Evolutionary conservation across 2,888 invertebrate genomes (phyloP).

Genomic region (Thereva unica): DNA sequence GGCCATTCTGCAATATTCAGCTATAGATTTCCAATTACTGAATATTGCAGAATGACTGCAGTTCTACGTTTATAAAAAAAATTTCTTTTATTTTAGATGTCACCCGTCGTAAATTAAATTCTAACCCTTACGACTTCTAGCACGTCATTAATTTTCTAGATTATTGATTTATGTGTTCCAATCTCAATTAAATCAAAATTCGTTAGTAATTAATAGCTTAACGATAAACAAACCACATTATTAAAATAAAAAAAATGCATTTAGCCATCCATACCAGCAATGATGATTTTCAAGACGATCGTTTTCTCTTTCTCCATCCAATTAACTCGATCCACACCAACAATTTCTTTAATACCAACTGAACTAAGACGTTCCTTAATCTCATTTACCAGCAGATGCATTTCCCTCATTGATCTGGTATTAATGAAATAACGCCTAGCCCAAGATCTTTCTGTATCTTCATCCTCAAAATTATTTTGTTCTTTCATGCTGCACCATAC

Average conservation of each 20-base stretch:
- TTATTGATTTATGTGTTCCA: too few relatives aligned
- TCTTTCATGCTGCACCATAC: constrained; percentile 70
- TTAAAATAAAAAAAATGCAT: neutral
- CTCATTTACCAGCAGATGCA: constrained; percentile 73
- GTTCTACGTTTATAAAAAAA: too few relatives aligned
- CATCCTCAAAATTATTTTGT: constrained; percentile 62
- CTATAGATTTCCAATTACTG: too few relatives aligned
- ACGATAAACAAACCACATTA: too few relatives aligned
- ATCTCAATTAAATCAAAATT: too few relatives aligned
- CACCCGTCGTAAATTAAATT: too few relatives aligned
- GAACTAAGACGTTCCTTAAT: constrained; percentile 65
- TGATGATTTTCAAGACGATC: constrained; percentile 67
- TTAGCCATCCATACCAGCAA: constrained; percentile 48
- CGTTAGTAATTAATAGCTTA: neutral
- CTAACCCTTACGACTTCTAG: too few relatives aligned
- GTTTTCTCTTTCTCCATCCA: constrained; percentile 62
- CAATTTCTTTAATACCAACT: constrained; percentile 65
- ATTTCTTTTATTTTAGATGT: too few relatives aligned
- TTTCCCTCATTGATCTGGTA: constrained; percentile 71
- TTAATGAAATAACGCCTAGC: constrained; percentile 72
- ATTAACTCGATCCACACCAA: constrained; percentile 56
- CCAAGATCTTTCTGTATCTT: constrained; percentile 66
- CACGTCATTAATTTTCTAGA: too few relatives aligned
- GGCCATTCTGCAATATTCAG: too few relatives aligned
- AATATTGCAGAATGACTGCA: too few relatives aligned